These are phyloP conservation scores for Pachypeltis micranthus DNA, from an alignment of 1,140 invertebrate species.

Conservation along the genomic window DNA sequence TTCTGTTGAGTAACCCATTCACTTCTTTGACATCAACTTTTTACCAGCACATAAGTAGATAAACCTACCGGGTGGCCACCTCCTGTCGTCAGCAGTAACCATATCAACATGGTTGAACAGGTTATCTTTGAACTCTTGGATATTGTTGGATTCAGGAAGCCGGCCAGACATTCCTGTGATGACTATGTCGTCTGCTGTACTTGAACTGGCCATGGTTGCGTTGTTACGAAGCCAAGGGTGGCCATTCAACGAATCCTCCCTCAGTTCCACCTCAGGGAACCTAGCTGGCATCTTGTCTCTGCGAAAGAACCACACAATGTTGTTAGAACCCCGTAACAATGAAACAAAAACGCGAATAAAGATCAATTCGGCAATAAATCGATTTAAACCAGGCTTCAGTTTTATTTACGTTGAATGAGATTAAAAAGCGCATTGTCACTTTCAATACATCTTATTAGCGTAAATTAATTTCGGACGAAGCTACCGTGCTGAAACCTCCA, in stretches of 20 bases:
- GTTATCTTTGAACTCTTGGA: slow-evolving; percentile 79
- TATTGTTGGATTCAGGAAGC: slow-evolving; percentile 72
- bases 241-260: not conserved
- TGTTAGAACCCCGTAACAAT: no score
- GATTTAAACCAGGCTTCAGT: no score
- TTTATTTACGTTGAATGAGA: no score
- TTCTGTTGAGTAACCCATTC: not conserved
- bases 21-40: not conserved
- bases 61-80: slow-evolving; percentile 56
- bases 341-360: no score
- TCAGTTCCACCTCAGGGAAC: slow-evolving; percentile 36
- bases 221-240: not conserved
- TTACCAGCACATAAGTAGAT: not conserved
- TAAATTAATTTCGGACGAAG: no score
- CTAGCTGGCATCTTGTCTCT: slow-evolving; percentile 45
- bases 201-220: not conserved
- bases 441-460: no score
- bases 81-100: slow-evolving; percentile 70
- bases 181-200: slow-evolving; percentile 57
- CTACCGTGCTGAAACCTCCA: no score
- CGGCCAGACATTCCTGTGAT: slow-evolving; percentile 82
- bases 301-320: no score
- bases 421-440: no score
- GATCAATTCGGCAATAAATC: no score
- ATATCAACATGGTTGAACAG: slow-evolving; percentile 77